phyloP scores from a whole-genome alignment of 1,140 invertebrate genomes.

The Drosophila biarmipes region DNA sequence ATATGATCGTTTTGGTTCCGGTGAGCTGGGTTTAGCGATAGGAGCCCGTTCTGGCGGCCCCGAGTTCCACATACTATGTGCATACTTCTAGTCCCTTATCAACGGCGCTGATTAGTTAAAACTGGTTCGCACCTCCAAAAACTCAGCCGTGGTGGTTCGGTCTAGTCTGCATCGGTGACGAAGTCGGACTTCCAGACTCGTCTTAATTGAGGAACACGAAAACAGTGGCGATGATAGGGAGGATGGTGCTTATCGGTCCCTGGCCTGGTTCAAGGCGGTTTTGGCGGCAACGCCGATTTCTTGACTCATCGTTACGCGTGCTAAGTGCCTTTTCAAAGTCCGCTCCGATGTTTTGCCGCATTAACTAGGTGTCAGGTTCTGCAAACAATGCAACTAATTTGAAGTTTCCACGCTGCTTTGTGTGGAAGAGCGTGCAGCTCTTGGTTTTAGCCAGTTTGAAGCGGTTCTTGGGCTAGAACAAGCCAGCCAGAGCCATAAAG shows the following conservation, averaged over 20 bases:
- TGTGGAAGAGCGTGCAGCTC: slow-evolving; percentile 14
- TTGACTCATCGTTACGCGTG: slow-evolving; percentile 19
- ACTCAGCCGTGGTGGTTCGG: slow-evolving; percentile 65
- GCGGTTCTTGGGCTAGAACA: slow-evolving; percentile 20
- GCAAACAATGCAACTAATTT: slow-evolving; percentile 46
- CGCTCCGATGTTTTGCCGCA: slow-evolving; percentile 1
- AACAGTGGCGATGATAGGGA: slow-evolving; percentile 15
- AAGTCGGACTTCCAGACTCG: slow-evolving; percentile 25
- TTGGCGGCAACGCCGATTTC: neutral
- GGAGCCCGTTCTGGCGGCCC: slow-evolving; percentile 11
- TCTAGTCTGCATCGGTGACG: slow-evolving; percentile 45
- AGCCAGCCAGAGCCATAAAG: neutral
- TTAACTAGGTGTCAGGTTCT: slow-evolving; percentile 25
- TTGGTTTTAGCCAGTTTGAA: slow-evolving; percentile 51
- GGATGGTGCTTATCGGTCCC: slow-evolving; percentile 46
- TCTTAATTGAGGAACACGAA: slow-evolving; percentile 40
- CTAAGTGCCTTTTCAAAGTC: neutral
- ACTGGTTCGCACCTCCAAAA: slow-evolving; percentile 70
- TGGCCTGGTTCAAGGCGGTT: slow-evolving; percentile 46
- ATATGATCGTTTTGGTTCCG: slow-evolving; percentile 34
- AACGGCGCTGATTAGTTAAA: slow-evolving; percentile 61
- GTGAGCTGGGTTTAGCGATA: slow-evolving; percentile 26
- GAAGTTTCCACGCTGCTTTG: slow-evolving; percentile 23
- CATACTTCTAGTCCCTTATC: slow-evolving; percentile 49
- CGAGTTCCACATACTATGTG: neutral